Base-by-base conservation (phyloP, 2,113 vertebrate species). In the Engystomops pustulosus region DNA sequence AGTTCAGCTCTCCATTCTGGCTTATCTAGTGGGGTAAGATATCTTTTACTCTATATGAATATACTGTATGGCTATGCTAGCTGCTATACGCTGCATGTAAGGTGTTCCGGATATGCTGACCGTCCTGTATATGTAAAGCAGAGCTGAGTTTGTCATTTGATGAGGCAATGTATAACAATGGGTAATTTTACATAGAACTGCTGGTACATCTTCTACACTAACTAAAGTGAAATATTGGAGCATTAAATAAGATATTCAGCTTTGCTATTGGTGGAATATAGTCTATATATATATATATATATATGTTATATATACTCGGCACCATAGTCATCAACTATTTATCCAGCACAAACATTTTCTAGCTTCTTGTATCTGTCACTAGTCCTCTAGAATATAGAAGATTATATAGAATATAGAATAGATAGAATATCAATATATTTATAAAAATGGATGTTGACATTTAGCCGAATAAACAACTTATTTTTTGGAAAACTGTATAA, bases 21-120 rank as follows among this genome's bases (percentile, higher is more conserved):
- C 92, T 27, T 99, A 99, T 93, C 90, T 98, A 77, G 93, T 99
- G 90, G 95, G 96, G 97, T 99, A 94, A 93, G 95, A 86, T 34
- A 18, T 68, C 30, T 14, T 65, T 17, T 83, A 47, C 74, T 27
- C 51, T 78, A 77, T 77, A 77, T 58, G 6, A n/a, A 77, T 77
- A 53, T 58, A 58, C 51, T 41, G 51, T 23, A 15, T 76, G 45
- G 12, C 25, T 68, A 6, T 68, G 20, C 62, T 80, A 27, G n/a
- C 8, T 49, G 18, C 27, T 45, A 27, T 49, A 20, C 10, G 17
- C 32, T 36, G 44, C 2, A n/a, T 80, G 78, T 27, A 25, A 25
- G 6, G 11, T 30, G n/a, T 32, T 47, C 4, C 12, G n/a, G 23
- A 81, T 32, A 30, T 14, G 65, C 79, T 53, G 30, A 8, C 5